Conservation (phyloP, 2,888 invertebrate genomes). For the Alviniconcha strummeri region DNA sequence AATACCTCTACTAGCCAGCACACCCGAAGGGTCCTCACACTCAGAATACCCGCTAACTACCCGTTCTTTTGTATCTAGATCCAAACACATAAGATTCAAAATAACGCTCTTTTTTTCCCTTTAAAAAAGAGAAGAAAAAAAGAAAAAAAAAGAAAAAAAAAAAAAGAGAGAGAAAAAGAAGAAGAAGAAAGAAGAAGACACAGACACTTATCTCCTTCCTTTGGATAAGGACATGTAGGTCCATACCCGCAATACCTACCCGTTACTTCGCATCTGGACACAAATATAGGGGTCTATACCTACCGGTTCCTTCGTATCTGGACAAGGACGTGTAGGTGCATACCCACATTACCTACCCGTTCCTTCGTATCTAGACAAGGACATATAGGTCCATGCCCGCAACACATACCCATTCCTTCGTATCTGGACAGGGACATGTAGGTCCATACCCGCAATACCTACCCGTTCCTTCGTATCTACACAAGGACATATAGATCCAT, state of each 20-base stretch:
- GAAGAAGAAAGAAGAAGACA: neutral
- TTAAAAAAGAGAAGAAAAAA: neutral
- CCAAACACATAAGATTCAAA: constrained; percentile 33
- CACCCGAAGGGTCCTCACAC: too few relatives aligned
- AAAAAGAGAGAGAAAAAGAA: neutral
- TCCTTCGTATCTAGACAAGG: constrained; percentile 41
- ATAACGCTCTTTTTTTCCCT: too few relatives aligned
- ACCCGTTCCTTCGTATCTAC: constrained; percentile 36
- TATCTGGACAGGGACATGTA: too few relatives aligned
- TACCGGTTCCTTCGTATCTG: constrained; percentile 41
- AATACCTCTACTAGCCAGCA: too few relatives aligned
- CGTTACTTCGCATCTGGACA: constrained; percentile 40
- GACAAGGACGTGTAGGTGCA: constrained; percentile 43
- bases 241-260: constrained; percentile 20
- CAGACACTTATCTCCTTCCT: constrained; percentile 20
- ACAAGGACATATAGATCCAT: constrained; percentile 42
- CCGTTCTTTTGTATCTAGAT: constrained; percentile 40
- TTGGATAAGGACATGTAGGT: too few relatives aligned
- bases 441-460: constrained; percentile 32
- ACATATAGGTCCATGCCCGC: constrained; percentile 38
- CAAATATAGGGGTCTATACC: constrained; percentile 33
- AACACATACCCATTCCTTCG: neutral
- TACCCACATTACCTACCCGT: constrained; percentile 35
- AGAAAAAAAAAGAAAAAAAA: neutral
- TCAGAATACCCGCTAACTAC: constrained; percentile 34